These are phyloP conservation scores for Acanthurus leucopareius DNA, from an alignment of 2,797 vertebrate species.

Conservation along the genomic window DNA sequence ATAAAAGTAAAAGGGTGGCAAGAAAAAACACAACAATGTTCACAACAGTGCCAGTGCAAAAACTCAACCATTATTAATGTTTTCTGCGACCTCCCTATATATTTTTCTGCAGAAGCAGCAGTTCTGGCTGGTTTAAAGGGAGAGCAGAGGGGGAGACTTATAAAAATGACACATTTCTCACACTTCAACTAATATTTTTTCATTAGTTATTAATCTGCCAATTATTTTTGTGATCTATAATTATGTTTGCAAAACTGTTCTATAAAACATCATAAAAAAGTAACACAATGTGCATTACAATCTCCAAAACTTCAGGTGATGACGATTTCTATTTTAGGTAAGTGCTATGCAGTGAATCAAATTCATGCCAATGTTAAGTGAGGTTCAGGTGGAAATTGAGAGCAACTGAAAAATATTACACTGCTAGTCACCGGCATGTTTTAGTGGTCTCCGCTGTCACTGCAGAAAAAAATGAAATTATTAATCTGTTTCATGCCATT, in stretches of 20 bases:
- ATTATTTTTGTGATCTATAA: neutral
- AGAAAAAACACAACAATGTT: conserved; percentile 6
- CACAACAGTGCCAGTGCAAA: conserved; percentile 21
- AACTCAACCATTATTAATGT: conserved; percentile 43
- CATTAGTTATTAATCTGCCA: neutral
- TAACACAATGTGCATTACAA: neutral
- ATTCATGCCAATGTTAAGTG: too few relatives aligned
- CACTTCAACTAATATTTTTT: neutral
- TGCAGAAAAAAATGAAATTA: too few relatives aligned
- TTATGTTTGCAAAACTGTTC: neutral
- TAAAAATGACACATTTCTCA: conserved; percentile 9
- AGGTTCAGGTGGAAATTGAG: too few relatives aligned
- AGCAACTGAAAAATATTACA: too few relatives aligned
- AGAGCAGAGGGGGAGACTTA: conserved; percentile 24
- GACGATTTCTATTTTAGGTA: too few relatives aligned
- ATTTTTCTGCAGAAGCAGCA: conserved; percentile 66
- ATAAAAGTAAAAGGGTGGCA: neutral
- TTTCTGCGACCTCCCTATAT: conserved; percentile 42
- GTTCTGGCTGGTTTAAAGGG: conserved; percentile 31
- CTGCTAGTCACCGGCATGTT: too few relatives aligned
- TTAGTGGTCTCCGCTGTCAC: too few relatives aligned
- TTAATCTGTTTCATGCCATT: too few relatives aligned
- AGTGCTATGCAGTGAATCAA: too few relatives aligned
- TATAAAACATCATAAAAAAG: conserved; percentile 13
- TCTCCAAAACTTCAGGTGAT: neutral